Evolutionary conservation across 2,113 vertebrate genomes (phyloP), one percentile per base, ranked within the genome.

Genomic region (Megaceryle torquata): DNA sequence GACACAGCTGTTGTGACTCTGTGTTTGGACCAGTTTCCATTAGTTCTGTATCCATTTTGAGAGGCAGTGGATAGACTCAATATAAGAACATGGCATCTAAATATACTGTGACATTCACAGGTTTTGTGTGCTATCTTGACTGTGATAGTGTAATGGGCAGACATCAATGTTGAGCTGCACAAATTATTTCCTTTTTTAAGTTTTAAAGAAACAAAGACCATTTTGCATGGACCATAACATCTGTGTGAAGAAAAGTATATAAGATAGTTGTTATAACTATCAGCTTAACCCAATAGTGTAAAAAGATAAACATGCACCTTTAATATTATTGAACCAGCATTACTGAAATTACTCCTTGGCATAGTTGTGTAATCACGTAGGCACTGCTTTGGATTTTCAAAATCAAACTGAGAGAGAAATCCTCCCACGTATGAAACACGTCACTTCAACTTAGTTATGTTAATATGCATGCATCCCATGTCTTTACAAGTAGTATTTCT

Each of bases 361-460:
- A 96, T 97, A 97, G 95, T 95, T 97, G 92, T 95, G 51, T 90
- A 89, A 94, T 95, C 82, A 96, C 48, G 7, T 88, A 97, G 97
- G 97, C 97, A 97, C 97, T 92, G 95, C 96, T 97, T 97, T 97
- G 93, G 96, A 85, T 97, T 95, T 96, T 87, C 80, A 88, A 90
- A 93, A 94, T 82, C 61, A 89, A 63, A 95, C 60, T 5, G 39
- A 92, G 88, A 96, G 87, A 94, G 65, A 74, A 94, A 37, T 83
- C 69, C 87, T 93, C 72, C 70, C 94, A 80, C 61, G 3, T 25
- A 71, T 33, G 88, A 87, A 94, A 86, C 57, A 63, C 63, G 75
- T 92, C 64, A 81, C 78, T 90, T 82, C 51, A 28, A 53, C 69
- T 92, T 54, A 69, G 78, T 88, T 93, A 43, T 64, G 80, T 91